Evolutionary conservation across 2,888 invertebrate species (phyloP).

Genomic region (Drosophila neoperkinsi): DNA sequence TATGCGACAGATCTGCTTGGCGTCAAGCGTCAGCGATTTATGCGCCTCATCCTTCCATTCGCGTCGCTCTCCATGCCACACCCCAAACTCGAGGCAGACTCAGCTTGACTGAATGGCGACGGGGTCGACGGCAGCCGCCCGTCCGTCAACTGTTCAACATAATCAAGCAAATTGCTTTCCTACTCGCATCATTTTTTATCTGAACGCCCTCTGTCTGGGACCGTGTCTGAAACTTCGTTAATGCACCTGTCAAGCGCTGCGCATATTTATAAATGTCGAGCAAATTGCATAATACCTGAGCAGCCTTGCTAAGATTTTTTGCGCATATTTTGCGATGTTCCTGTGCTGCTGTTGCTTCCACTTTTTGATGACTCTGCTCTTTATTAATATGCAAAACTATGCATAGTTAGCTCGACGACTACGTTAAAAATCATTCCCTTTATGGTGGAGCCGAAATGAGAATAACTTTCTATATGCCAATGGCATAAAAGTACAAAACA

Average conservation of each 20-base stretch:
- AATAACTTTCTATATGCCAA: constrained; percentile 46
- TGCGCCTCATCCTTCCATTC: constrained; percentile 36
- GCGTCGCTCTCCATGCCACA: constrained; percentile 18
- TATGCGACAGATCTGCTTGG: constrained; percentile 80
- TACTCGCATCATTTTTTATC: constrained; percentile 81
- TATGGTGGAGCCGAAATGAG: constrained; percentile 13
- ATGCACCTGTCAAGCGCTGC: constrained; percentile 79
- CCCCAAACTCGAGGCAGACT: not conserved
- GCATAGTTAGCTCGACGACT: constrained; percentile 29
- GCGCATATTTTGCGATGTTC: constrained; percentile 37
- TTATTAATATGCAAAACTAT: constrained; percentile 67
- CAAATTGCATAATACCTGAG: constrained; percentile 76
- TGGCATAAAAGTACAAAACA: constrained; percentile 33
- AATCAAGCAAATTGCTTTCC: constrained; percentile 82
- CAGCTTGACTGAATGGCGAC: constrained; percentile 2
- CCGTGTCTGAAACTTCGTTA: constrained; percentile 69
- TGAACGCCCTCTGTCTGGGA: constrained; percentile 23
- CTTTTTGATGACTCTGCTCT: constrained; percentile 55
- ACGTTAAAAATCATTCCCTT: not conserved
- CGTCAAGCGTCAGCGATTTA: constrained; percentile 79
- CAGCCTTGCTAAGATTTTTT: constrained; percentile 46
- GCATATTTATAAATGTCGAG: constrained; percentile 69
- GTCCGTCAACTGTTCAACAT: constrained; percentile 70
- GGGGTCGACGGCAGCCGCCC: not conserved
- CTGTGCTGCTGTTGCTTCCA: constrained; percentile 26